These are phyloP conservation scores for Incurvaria masculella DNA, from an alignment of 2,888 invertebrate species.

Conservation along the genomic window DNA sequence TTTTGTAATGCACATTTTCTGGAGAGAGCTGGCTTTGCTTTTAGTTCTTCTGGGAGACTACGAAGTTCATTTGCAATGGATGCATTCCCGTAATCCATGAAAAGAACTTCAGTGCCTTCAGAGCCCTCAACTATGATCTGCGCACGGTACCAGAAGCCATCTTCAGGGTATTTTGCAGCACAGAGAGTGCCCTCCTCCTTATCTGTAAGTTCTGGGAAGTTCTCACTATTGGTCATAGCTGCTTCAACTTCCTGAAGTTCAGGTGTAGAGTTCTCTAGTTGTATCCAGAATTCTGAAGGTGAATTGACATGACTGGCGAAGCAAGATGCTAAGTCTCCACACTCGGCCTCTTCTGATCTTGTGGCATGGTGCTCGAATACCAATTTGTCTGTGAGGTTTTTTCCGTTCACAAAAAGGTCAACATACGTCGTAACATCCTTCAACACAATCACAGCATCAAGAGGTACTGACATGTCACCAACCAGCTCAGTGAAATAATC, in stretches of 20 bases:
- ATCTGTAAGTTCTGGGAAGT: constrained; percentile 45
- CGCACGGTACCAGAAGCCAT: constrained; percentile 65
- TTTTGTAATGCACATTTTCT: constrained; percentile 60
- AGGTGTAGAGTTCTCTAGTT: constrained; percentile 60
- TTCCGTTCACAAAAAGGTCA: constrained; percentile 59
- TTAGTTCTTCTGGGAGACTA: constrained; percentile 58
- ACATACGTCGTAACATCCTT: constrained; percentile 62
- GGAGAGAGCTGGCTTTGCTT: constrained; percentile 56
- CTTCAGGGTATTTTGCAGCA: constrained; percentile 64
- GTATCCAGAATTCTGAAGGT: constrained; percentile 75
- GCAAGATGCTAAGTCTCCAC: constrained; percentile 56
- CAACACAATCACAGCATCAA: constrained; percentile 54
- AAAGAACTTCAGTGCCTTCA: constrained; percentile 59
- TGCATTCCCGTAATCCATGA: constrained; percentile 68
- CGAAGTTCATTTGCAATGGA: constrained; percentile 56
- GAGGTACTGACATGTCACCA: constrained; percentile 46
- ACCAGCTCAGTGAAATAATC: constrained; percentile 51
- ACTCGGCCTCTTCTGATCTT: constrained; percentile 47
- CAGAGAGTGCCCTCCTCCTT: constrained; percentile 56
- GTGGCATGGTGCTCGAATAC: constrained; percentile 58
- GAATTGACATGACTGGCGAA: constrained; percentile 73
- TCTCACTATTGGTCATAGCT: constrained; percentile 53
- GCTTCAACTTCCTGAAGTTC: constrained; percentile 59
- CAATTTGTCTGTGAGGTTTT: constrained; percentile 60
- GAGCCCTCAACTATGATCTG: constrained; percentile 57